Conservation (phyloP, 2,113 vertebrate genomes). For the Boulengeromyrus knoepffleri region DNA sequence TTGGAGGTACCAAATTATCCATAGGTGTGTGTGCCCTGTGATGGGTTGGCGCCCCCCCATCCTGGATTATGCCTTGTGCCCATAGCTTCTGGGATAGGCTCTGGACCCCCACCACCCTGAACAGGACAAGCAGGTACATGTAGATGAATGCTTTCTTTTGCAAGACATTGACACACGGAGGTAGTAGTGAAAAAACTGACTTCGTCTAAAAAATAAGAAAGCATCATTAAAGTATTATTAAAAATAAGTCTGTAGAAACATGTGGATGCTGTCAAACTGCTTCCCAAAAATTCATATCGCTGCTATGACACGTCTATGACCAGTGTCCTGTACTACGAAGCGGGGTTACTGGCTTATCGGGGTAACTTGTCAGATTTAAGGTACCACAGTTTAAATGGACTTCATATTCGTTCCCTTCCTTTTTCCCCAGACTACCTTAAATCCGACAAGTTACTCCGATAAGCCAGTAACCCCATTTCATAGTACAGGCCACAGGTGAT, state of each 20-base stretch:
- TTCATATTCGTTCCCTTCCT: too few relatives aligned
- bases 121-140: not conserved
- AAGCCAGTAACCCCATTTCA: too few relatives aligned
- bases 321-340: too few relatives aligned
- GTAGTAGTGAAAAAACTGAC: not conserved
- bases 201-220: too few relatives aligned
- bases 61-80: not conserved
- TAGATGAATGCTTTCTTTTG: not conserved
- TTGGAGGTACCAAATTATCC: not conserved
- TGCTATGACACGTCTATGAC: not conserved
- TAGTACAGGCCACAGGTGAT: not conserved
- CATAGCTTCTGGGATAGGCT: not conserved
- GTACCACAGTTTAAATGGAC: too few relatives aligned
- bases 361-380: too few relatives aligned
- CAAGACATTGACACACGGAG: not conserved
- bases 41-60: not conserved
- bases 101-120: not conserved
- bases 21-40: not conserved
- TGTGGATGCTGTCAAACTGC: not conserved
- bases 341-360: too few relatives aligned
- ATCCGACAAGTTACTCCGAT: too few relatives aligned
- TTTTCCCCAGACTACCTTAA: too few relatives aligned
- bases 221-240: too few relatives aligned
- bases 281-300: not conserved
- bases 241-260: not conserved